These are phyloP conservation scores for Zaprionus nigranus DNA, from an alignment of 1,140 invertebrate species.

Conservation along the genomic window DNA sequence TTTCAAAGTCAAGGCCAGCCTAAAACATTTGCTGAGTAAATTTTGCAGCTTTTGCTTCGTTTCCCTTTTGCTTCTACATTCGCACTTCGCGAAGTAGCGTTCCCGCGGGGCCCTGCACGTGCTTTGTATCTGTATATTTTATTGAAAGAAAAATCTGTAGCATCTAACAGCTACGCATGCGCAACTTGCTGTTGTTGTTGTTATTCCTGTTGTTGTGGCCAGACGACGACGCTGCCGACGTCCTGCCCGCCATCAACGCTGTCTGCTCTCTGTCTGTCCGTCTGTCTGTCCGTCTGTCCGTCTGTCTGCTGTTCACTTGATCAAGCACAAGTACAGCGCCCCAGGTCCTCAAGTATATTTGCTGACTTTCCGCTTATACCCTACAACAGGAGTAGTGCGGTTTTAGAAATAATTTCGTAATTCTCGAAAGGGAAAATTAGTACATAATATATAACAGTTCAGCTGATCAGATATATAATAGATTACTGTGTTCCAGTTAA, in stretches of 20 bases:
- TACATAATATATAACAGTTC: too few species aligned
- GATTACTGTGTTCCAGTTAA: too few species aligned
- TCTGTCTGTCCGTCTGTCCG: slow-evolving; percentile 34
- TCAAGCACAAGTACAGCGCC: slow-evolving; percentile 63
- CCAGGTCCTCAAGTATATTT: slow-evolving; percentile 13
- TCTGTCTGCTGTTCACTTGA: slow-evolving; percentile 65
- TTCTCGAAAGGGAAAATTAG: too few species aligned
- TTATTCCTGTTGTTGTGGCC: slow-evolving; percentile 21
- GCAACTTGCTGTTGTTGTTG: slow-evolving; percentile 50
- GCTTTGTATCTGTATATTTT: slow-evolving; percentile 45
- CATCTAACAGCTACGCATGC: slow-evolving; percentile 73
- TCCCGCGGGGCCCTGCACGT: slow-evolving; percentile 59
- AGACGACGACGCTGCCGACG: slow-evolving; percentile 12
- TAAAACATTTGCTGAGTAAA: slow-evolving; percentile 55
- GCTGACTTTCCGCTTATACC: slow-evolving; percentile 29
- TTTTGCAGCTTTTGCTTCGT: slow-evolving; percentile 27
- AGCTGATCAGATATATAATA: too few species aligned
- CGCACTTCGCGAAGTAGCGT: slow-evolving; percentile 28
- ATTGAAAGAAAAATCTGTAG: too few species aligned
- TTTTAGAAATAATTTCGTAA: not conserved
- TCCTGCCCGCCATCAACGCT: slow-evolving; percentile 44
- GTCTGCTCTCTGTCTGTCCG: slow-evolving; percentile 34
- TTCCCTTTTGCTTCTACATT: slow-evolving; percentile 30
- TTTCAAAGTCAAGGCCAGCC: slow-evolving; percentile 78
- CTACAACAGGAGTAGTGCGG: not conserved